These are phyloP conservation scores for Rallus limicola DNA, from an alignment of 2,113 vertebrate genomes.

Conservation along the genomic window DNA sequence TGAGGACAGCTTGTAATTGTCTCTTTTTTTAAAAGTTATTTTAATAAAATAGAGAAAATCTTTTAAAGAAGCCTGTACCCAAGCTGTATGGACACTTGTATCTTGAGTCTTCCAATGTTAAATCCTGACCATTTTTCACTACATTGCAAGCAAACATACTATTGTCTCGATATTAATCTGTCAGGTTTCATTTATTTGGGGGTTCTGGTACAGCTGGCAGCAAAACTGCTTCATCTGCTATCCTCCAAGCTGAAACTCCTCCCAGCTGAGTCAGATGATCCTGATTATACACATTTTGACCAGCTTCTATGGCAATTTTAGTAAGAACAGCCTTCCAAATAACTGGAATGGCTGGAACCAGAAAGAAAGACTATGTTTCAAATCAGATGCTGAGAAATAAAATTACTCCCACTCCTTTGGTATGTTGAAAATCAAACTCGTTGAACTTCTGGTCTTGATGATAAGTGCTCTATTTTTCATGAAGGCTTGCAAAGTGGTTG, in stretches of 20 bases:
- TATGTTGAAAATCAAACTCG: neutral
- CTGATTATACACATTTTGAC: neutral
- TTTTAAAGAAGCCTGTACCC: neutral
- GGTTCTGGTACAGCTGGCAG: constrained; percentile 7
- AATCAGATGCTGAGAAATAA: neutral
- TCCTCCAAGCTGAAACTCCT: neutral
- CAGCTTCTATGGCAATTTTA: neutral
- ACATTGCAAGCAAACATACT: neutral
- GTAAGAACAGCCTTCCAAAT: neutral
- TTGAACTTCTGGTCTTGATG: neutral
- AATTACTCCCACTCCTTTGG: neutral
- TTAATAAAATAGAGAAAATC: neutral
- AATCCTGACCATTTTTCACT: neutral
- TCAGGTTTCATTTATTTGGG: constrained; percentile 16
- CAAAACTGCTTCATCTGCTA: neutral
- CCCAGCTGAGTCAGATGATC: neutral
- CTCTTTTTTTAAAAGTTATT: neutral
- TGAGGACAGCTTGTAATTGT: neutral
- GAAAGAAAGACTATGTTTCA: neutral
- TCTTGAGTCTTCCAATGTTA: neutral
- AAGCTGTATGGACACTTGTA: neutral
- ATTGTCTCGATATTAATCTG: neutral
- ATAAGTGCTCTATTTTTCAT: neutral
- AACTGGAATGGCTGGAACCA: neutral
- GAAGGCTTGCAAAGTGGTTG: neutral